phyloP scores from a whole-genome alignment of 2,888 invertebrate genomes.

The Dynastes tityus region DNA sequence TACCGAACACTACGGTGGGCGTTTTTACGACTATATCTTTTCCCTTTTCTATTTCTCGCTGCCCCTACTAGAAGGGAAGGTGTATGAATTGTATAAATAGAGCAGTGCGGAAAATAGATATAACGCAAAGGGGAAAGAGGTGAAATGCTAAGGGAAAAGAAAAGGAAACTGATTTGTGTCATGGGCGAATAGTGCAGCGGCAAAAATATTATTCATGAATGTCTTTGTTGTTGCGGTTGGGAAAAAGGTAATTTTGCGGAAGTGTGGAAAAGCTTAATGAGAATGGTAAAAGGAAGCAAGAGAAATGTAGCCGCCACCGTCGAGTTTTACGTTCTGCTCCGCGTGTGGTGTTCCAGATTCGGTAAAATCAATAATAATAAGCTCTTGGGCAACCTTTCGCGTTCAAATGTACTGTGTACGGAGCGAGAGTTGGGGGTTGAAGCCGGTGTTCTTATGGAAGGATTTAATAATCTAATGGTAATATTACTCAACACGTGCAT shows the following conservation, averaged over 20 bases:
- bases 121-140: constrained; percentile 10
- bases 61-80: neutral
- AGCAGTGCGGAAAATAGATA: constrained; percentile 15
- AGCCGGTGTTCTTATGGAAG: neutral
- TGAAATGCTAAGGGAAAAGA: neutral
- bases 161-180: constrained; percentile 12
- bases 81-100: neutral
- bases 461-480: neutral
- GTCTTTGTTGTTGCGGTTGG: constrained; percentile 31
- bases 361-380: constrained; percentile 26
- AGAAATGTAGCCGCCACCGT: constrained; percentile 18
- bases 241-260: constrained; percentile 25
- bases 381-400: neutral
- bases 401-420: neutral
- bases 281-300: constrained; percentile 27
- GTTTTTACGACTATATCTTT: constrained; percentile 24
- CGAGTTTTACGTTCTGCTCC: constrained; percentile 10
- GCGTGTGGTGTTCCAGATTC: constrained; percentile 24
- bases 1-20: neutral
- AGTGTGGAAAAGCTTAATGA: constrained; percentile 24
- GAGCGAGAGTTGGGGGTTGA: neutral
- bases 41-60: neutral
- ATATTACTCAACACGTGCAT: neutral
- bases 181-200: neutral
- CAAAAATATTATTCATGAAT: constrained; percentile 29